Base-by-base conservation (phyloP, 1,140 invertebrate genomes). In the Rhopalosiphum maidis region DNA sequence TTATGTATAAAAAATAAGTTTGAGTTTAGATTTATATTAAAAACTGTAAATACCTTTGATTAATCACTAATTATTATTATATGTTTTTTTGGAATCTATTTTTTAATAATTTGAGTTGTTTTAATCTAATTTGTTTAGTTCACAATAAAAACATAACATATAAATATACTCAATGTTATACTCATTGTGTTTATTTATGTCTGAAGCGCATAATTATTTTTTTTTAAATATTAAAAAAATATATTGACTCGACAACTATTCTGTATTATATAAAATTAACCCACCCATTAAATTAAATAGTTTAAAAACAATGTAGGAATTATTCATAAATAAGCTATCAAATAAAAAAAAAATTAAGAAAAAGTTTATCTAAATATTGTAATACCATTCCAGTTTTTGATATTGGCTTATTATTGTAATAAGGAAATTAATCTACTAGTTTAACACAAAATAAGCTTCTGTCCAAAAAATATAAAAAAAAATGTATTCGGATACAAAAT, bases 281-380 rank as follows among this genome's bases (percentile, higher is more conserved):
- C 15, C 89, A 90, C 11, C 89, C 37, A 90, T 68, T 68, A 68
- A 60, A 90, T 55, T 90, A 25, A 55, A 90, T 41, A 60, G 35
- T 68, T 68, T 43, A 68, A 15, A 60, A 60, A 55, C 11, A 54
- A 43, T 30, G 23, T 90, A 90, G 54, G 88, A 90, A 90, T 68
- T 37, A 68, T 90, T 90, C 43, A 90, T n/a, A 68, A 54, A 90
- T 90, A 90, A 68, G 51, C 37, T 90, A 90, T 35, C n/a, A 89
- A 48, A 35, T 25, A 43, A 87, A 48, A 87, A 87, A 85, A 86
- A 43, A 86, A 54, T 68, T n/a, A 43, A n/a, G 54, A 90, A 68
- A 90, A 90, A 90, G 37, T 46, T 68, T 90, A 68, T 25, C 37
- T 41, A 60, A 60, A 43, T 41, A 41, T 43, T 90, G 22, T 54